Evolutionary conservation across 1,140 invertebrate species (phyloP).

Genomic region (Holotrichia oblita): DNA sequence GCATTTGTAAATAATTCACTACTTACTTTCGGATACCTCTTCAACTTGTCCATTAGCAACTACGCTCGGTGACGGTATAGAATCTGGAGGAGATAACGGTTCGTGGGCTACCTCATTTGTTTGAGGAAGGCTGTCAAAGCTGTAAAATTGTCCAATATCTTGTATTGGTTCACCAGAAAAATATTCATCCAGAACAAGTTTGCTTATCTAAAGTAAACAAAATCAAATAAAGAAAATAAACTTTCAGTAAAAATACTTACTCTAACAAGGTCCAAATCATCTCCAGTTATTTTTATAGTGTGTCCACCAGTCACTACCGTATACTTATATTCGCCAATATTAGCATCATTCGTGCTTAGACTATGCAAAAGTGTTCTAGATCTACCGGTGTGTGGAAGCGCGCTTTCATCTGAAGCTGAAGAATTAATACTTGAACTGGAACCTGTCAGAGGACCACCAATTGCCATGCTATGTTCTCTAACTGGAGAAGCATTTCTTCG

Average conservation of each 20-base stretch:
- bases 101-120: conserved; percentile 45
- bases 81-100: conserved; percentile 56
- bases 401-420: conserved; percentile 77
- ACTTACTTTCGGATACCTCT: conserved; percentile 54
- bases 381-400: conserved; percentile 54
- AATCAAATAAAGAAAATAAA: background rate
- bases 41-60: conserved; percentile 57
- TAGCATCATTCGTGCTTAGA: conserved; percentile 83
- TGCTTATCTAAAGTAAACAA: conserved; percentile 72
- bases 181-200: conserved; percentile 85
- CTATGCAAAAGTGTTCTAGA: conserved; percentile 76
- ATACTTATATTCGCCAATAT: conserved; percentile 86
- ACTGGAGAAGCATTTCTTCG: conserved; percentile 91
- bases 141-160: conserved; percentile 64
- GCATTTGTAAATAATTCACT: background rate
- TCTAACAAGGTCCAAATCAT: conserved; percentile 83
- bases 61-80: conserved; percentile 51
- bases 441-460: conserved; percentile 68
- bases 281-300: conserved; percentile 84
- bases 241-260: conserved; percentile 63
- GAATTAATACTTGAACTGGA: conserved; percentile 76
- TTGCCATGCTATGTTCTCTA: conserved; percentile 64
- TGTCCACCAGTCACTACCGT: conserved; percentile 83
- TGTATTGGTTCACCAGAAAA: conserved; percentile 72
- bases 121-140: conserved; percentile 62